Conservation (phyloP, 2,888 invertebrate genomes). For the Hirtodrosophila trivittata region DNA sequence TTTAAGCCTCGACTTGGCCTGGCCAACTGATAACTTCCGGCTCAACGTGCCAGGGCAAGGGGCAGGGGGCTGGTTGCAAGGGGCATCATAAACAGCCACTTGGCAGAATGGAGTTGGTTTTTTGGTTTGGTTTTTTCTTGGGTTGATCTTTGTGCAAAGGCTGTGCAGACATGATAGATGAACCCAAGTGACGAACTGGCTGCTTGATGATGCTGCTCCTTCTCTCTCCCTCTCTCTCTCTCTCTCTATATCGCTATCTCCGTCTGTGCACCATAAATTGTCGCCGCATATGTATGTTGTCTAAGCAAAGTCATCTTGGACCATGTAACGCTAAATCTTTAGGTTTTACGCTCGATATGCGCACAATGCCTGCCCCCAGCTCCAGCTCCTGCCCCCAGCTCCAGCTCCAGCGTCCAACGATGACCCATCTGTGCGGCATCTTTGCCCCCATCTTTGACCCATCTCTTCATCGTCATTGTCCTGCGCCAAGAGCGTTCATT, state of each 20-base stretch:
- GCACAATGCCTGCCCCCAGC: neutral
- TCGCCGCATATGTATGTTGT: slow-evolving; percentile 56
- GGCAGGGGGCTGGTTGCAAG: neutral
- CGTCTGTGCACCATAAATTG: slow-evolving; percentile 37
- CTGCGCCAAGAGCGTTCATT: slow-evolving; percentile 63
- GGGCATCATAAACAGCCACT: slow-evolving; percentile 60
- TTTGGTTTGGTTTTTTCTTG: slow-evolving; percentile 16
- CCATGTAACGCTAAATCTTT: slow-evolving; percentile 73
- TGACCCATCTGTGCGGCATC: neutral
- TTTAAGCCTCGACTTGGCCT: slow-evolving; percentile 52
- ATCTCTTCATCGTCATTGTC: slow-evolving; percentile 54
- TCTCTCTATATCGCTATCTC: neutral
- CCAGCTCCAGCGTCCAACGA: neutral
- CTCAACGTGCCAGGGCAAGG: slow-evolving; percentile 3
- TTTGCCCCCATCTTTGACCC: neutral
- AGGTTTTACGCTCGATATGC: slow-evolving; percentile 74
- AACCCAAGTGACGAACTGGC: slow-evolving; percentile 48
- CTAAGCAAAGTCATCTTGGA: slow-evolving; percentile 64
- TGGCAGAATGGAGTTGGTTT: slow-evolving; percentile 48
- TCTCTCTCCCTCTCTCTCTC: neutral
- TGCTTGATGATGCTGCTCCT: slow-evolving; percentile 21
- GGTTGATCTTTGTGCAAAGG: slow-evolving; percentile 42
- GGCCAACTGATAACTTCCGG: slow-evolving; percentile 73
- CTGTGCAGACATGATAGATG: slow-evolving; percentile 66
- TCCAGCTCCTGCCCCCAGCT: neutral